A percentile compares a stretch with the other conserved stretches of the same genome.
phyloP scores from a whole-genome alignment of 1,140 invertebrate species.

The Procambarus clarkii region DNA sequence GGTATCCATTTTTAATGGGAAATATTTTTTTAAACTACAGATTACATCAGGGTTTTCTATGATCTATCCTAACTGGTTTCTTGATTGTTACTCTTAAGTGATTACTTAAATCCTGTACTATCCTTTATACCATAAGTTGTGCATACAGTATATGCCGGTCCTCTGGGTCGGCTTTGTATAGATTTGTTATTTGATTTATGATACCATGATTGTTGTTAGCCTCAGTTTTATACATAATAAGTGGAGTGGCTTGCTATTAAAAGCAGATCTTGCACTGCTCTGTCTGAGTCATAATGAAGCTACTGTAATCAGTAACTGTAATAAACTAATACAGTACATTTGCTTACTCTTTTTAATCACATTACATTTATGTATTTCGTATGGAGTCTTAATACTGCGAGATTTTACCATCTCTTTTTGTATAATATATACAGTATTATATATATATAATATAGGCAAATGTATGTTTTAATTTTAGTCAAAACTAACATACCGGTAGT shows the following conservation, averaged over 20 bases:
- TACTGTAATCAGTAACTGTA: background rate
- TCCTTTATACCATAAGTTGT: background rate
- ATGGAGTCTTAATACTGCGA: too few relatives aligned
- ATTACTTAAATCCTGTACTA: slow-evolving; percentile 1
- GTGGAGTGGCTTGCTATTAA: slow-evolving; percentile 7
- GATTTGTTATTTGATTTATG: background rate
- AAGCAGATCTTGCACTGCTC: slow-evolving; percentile 4
- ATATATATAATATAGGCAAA: too few relatives aligned
- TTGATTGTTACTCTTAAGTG: background rate
- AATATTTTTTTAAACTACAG: slow-evolving; percentile 19
- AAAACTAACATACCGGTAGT: too few relatives aligned
- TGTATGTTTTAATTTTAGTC: too few relatives aligned
- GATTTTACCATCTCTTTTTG: too few relatives aligned
- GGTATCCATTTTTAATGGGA: slow-evolving; percentile 20
- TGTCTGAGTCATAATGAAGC: background rate
- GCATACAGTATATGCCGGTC: background rate
- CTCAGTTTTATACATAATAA: slow-evolving; percentile 5
- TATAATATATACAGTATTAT: too few relatives aligned
- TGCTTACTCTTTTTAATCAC: background rate
- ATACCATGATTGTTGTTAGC: background rate
- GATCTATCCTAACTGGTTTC: background rate
- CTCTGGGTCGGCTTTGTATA: background rate
- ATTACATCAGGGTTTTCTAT: slow-evolving; percentile 12
- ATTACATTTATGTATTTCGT: too few relatives aligned
- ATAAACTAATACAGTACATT: background rate